phyloP scores from a whole-genome alignment of 2,113 vertebrate genomes.

The Cephalopholis sonnerati region DNA sequence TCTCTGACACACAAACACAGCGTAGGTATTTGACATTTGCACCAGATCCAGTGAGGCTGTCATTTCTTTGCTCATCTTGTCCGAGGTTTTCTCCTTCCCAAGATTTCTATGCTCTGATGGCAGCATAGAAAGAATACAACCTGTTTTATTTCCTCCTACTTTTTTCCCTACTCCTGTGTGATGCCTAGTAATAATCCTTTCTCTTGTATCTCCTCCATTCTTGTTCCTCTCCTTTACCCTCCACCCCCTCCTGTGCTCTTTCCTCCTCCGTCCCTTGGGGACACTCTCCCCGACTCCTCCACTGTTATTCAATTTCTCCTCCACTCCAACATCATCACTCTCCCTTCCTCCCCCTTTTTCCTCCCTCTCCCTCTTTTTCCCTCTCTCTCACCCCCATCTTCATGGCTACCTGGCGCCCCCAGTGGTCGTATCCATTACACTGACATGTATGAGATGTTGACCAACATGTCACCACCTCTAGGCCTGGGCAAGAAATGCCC shows the following conservation, averaged over 20 bases:
- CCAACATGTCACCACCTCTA: constrained; percentile 99
- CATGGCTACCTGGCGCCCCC: constrained; percentile 75
- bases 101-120: constrained; percentile 83
- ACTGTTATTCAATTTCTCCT: constrained; percentile 66
- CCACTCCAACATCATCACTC: constrained; percentile 50
- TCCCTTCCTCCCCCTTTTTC: constrained; percentile 54
- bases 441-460: constrained; percentile 99
- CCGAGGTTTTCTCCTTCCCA: constrained; percentile 59
- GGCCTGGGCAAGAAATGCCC: constrained; percentile 99
- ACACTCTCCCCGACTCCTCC: constrained; percentile 53
- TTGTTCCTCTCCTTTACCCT: constrained; percentile 56
- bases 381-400: constrained; percentile 54
- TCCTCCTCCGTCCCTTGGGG: constrained; percentile 68
- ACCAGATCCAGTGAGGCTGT: constrained; percentile 78
- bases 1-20: not conserved
- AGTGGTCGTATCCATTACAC: constrained; percentile 99
- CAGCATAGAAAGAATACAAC: constrained; percentile 84
- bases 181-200: constrained; percentile 80
- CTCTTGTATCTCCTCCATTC: constrained; percentile 80
- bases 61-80: constrained; percentile 79
- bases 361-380: constrained; percentile 63
- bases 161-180: constrained; percentile 75
- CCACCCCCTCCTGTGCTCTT: constrained; percentile 40
- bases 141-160: constrained; percentile 73
- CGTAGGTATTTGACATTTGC: constrained; percentile 48